Evolutionary conservation across 2,888 invertebrate species (phyloP), one percentile per base, ranked within the genome.

Genomic region (Ennomos erosarius): DNA sequence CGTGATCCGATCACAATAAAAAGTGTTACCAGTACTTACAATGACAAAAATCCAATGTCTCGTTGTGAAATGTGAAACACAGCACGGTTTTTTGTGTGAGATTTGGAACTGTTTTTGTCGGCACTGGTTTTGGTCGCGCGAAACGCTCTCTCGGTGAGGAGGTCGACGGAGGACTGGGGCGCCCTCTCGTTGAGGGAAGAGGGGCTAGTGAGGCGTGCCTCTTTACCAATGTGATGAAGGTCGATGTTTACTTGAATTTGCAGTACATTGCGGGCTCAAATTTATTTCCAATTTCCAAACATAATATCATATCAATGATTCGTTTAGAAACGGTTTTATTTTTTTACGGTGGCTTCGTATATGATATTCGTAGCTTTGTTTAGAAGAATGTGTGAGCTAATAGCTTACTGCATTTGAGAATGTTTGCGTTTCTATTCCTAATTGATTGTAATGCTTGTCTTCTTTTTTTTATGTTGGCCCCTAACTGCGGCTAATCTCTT

Each of bases 151-250:
- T 71, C 68, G 13, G 53, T 64, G 67, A 76, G 74, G 79, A 75
- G 75, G 76, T 75, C 71, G 65, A 67, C 71, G 73, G 87, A 88
- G 88, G 84, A 91, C 91, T 91, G 90, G 75, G 68, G 71, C 74
- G 79, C 79, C 82, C 85, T 79, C 84, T 68, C 64, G 54, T 83
- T 82, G 81, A 82, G 58, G 59, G 51, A 48, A 82, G 86, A 81
- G 89, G 88, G 87, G 84, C 80, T 69, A 5, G 26, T 6, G 26
- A 26, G 6, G 26, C 60, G 75, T 59, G 73, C 76, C 85, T 78
- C 74, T 61, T 76, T 75, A 85, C 79, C 68, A 62, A 57, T 73
- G 51, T 38, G 66, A 67, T 51, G 55, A 59, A 10, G 9, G 12
- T 9, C 68, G 82, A 70, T 39, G 59, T 55, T 87, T 78, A 84